Evolutionary conservation across 1,140 invertebrate species (phyloP).

Genomic region (Oryctes rhinoceros): DNA sequence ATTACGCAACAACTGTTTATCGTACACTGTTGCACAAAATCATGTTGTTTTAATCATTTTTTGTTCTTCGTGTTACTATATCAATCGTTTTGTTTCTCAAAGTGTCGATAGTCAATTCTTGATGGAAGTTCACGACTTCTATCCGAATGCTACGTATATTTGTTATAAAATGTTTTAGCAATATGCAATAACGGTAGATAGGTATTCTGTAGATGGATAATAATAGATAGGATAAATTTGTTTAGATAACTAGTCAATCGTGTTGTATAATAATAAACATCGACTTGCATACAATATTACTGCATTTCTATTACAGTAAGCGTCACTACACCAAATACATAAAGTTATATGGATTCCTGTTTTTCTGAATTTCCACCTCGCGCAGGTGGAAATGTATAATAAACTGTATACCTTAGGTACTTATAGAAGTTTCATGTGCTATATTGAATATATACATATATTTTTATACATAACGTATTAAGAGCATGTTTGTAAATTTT

Average conservation of each 20-base stretch:
- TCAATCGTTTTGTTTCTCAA: no score
- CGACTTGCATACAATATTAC: neutral
- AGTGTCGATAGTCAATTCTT: no score
- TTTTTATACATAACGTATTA: conserved; percentile 15
- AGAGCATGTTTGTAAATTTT: conserved; percentile 26
- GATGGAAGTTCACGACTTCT: no score
- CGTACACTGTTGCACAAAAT: no score
- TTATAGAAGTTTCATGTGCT: conserved; percentile 13
- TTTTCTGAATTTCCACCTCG: neutral
- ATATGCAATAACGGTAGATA: conserved; percentile 6
- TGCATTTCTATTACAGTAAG: neutral
- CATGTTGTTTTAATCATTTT: no score
- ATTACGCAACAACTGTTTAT: no score
- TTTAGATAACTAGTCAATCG: conserved; percentile 15
- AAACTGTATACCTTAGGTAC: conserved; percentile 8
- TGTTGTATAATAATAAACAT: conserved; percentile 12
- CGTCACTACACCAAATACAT: neutral
- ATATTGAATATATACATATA: conserved; percentile 25
- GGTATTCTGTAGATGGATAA: neutral
- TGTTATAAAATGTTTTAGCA: neutral
- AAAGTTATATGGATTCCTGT: neutral
- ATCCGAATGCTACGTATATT: no score
- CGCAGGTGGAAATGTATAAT: neutral
- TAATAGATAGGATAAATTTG: neutral
- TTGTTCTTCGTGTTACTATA: no score